Conservation (phyloP, 2,888 invertebrate genomes). For the Sarcophaga rosellei region DNA sequence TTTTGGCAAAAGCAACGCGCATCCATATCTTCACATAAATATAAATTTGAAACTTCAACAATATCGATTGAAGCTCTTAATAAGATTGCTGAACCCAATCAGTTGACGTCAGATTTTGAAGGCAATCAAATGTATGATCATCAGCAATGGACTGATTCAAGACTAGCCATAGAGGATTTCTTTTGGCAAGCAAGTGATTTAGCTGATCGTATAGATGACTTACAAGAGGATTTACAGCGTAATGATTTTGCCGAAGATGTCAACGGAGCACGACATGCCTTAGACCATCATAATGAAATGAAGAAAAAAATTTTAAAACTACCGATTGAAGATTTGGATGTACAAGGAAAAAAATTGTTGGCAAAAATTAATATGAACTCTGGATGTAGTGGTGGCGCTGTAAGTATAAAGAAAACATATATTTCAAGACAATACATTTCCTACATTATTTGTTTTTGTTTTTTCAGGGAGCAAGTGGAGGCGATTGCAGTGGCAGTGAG, state of each 20-base stretch:
- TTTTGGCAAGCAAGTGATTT: slow-evolving; percentile 98
- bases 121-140: slow-evolving; percentile 97
- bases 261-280: slow-evolving; percentile 93
- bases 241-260: slow-evolving; percentile 98
- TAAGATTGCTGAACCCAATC: slow-evolving; percentile 95
- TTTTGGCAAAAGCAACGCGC: slow-evolving; percentile 99
- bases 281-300: slow-evolving; percentile 96
- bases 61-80: slow-evolving; percentile 96
- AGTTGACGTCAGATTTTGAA: slow-evolving; percentile 96
- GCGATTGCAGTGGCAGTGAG: slow-evolving; percentile 82
- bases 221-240: slow-evolving; percentile 95
- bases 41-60: slow-evolving; percentile 99
- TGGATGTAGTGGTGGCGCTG: slow-evolving; percentile 68
- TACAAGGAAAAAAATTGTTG: slow-evolving; percentile 88
- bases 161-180: slow-evolving; percentile 96
- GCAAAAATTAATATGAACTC: slow-evolving; percentile 77
- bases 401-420: slow-evolving; percentile 24
- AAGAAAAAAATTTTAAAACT: slow-evolving; percentile 96
- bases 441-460: neutral
- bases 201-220: slow-evolving; percentile 94
- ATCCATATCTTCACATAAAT: slow-evolving; percentile 97
- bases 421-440: neutral
- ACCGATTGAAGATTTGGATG: slow-evolving; percentile 96
- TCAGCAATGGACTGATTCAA: slow-evolving; percentile 97
- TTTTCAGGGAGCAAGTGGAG: slow-evolving; percentile 69